These are phyloP conservation scores for Chiloscyllium plagiosum DNA, from an alignment of 2,113 vertebrate species.

Conservation along the genomic window DNA sequence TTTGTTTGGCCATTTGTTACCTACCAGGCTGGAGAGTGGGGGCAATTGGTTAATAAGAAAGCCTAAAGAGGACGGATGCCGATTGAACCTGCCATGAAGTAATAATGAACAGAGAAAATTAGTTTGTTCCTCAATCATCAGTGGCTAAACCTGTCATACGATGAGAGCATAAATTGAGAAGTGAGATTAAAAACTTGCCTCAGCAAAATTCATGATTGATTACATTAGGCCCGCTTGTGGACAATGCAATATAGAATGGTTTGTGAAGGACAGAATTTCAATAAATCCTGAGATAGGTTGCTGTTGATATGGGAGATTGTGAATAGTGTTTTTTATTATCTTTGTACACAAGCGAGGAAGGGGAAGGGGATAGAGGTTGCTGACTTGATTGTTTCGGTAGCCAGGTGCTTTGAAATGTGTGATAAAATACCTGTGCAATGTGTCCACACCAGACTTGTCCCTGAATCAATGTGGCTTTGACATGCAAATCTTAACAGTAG, in stretches of 20 bases:
- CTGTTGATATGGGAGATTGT: not conserved
- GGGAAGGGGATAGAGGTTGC: not conserved
- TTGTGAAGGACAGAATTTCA: not conserved
- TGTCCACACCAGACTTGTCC: not conserved
- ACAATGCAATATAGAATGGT: not conserved
- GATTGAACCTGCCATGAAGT: not conserved
- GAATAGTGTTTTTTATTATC: not conserved
- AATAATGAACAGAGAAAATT: not conserved
- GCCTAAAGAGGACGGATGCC: not conserved
- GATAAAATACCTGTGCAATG: not conserved
- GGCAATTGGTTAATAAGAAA: not conserved
- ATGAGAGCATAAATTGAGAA: not conserved
- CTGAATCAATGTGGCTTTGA: not conserved
- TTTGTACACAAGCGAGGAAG: not conserved
- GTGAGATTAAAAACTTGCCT: not conserved
- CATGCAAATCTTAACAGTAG: not conserved
- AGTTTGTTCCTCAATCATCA: not conserved
- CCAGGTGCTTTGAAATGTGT: not conserved
- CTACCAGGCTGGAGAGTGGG: not conserved
- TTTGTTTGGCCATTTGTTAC: not conserved
- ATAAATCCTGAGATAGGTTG: not conserved
- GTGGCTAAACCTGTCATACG: not conserved
- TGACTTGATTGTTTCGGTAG: not conserved
- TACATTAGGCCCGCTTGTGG: not conserved
- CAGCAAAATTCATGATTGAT: slow-evolving; percentile 10